These are phyloP conservation scores for Hormaphis cornu DNA, from an alignment of 1,140 invertebrate species.

Conservation along the genomic window DNA sequence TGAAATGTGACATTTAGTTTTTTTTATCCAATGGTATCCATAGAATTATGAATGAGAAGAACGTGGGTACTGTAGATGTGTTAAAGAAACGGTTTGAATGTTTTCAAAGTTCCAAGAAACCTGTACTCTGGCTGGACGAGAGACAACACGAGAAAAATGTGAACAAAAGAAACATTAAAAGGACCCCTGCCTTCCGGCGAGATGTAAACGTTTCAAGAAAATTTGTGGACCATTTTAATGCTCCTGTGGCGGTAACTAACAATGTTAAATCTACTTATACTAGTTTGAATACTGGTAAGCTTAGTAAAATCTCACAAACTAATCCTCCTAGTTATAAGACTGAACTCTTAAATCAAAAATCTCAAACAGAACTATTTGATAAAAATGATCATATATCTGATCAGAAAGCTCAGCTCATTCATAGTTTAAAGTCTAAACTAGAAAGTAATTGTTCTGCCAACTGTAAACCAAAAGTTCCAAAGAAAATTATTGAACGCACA, in stretches of 20 bases:
- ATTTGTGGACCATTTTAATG: background rate
- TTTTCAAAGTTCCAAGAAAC: background rate
- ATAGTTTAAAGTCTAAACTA: slow-evolving; percentile 7
- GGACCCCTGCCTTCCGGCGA: slow-evolving; percentile 33
- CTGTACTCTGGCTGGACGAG: background rate
- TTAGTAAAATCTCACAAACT: background rate
- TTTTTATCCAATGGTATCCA: background rate
- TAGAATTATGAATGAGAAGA: slow-evolving; percentile 13
- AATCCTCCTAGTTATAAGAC: background rate
- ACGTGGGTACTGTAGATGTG: background rate
- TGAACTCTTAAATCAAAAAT: slow-evolving; percentile 2
- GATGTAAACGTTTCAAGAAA: slow-evolving; percentile 26
- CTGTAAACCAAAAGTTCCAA: background rate
- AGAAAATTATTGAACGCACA: slow-evolving; percentile 39
- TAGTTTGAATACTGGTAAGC: background rate
- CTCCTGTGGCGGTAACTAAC: background rate
- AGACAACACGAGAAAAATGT: background rate
- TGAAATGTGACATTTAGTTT: slow-evolving; percentile 23
- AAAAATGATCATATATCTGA: background rate
- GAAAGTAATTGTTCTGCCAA: background rate
- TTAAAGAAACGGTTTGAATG: slow-evolving; percentile 13
- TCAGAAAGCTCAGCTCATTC: background rate
- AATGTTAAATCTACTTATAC: background rate
- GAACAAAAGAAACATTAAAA: slow-evolving; percentile 41
- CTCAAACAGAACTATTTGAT: background rate